These are phyloP conservation scores for Mus spretus DNA, from an alignment of 2,797 vertebrate species.

Conservation along the genomic window DNA sequence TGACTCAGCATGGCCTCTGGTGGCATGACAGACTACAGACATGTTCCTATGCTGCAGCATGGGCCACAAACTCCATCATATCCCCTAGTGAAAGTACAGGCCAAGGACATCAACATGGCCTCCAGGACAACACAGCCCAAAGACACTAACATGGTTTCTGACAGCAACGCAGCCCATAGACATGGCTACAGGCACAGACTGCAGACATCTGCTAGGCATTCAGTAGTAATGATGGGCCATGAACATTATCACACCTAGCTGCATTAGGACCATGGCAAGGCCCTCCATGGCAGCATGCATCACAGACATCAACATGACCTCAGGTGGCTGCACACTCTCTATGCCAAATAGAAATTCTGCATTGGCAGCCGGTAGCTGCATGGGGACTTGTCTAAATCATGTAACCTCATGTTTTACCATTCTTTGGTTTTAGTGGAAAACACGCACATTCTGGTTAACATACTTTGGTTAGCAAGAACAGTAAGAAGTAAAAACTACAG, in stretches of 20 bases:
- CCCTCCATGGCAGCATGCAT: not conserved
- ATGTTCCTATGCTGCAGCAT: not conserved
- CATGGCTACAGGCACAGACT: not conserved
- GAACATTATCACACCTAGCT: not conserved
- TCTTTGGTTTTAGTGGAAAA: not conserved
- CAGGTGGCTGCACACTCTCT: not conserved
- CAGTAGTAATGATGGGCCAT: not conserved
- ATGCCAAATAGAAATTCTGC: not conserved
- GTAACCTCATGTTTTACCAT: not conserved
- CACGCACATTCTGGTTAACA: not conserved
- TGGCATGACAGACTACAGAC: not conserved
- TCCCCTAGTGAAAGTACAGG: not conserved
- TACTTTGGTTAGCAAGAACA: not conserved
- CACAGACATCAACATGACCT: not conserved
- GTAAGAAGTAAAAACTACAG: not conserved
- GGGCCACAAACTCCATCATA: not conserved
- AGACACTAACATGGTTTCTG: not conserved
- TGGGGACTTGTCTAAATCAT: not conserved
- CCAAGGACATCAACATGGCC: not conserved
- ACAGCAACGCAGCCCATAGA: not conserved
- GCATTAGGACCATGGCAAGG: not conserved
- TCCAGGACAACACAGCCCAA: not conserved
- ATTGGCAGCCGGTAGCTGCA: not conserved
- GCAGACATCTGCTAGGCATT: not conserved
- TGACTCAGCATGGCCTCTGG: not conserved